phyloP scores from a whole-genome alignment of 2,797 vertebrate species.

The Odontamblyopus rebecca region DNA sequence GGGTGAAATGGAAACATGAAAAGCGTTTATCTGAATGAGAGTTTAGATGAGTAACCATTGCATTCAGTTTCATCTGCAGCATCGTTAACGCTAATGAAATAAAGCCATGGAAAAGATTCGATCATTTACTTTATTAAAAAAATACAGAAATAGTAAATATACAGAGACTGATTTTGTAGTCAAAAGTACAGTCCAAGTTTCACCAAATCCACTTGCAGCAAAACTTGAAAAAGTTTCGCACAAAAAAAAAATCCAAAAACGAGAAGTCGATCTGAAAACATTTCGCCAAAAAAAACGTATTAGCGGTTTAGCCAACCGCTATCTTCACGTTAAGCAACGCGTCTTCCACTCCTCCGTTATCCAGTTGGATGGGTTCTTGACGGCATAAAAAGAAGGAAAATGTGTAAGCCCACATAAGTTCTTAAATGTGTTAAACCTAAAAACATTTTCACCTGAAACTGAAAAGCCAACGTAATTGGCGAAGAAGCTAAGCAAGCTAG shows the following conservation, averaged over 20 bases:
- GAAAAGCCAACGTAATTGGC: conserved; percentile 6
- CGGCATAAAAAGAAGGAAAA: conserved; percentile 90
- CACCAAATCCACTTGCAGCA: conserved; percentile 35
- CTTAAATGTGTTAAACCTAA: conserved; percentile 36
- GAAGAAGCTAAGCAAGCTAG: conserved; percentile 6
- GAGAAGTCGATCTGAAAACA: conserved; percentile 53
- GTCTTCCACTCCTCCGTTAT: conserved; percentile 86
- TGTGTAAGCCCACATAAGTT: conserved; percentile 83
- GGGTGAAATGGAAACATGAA: neutral
- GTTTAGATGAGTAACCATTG: neutral
- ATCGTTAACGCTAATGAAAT: conserved; percentile 53
- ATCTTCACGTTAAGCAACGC: conserved; percentile 91
- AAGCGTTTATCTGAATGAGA: neutral
- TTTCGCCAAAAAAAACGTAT: conserved; percentile 58
- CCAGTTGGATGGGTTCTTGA: conserved; percentile 90
- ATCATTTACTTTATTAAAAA: conserved; percentile 76
- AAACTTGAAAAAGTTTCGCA: conserved; percentile 44
- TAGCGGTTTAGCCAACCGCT: conserved; percentile 73
- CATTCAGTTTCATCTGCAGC: conserved; percentile 2
- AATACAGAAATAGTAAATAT: conserved; percentile 63
- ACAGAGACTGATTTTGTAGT: conserved; percentile 56
- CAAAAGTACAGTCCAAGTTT: conserved; percentile 31
- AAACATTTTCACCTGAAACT: conserved; percentile 1
- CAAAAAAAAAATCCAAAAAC: conserved; percentile 45
- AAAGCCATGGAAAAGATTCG: conserved; percentile 62